These are phyloP conservation scores for Ectropis crepuscularia DNA, from an alignment of 2,888 invertebrate genomes.

Conservation along the genomic window DNA sequence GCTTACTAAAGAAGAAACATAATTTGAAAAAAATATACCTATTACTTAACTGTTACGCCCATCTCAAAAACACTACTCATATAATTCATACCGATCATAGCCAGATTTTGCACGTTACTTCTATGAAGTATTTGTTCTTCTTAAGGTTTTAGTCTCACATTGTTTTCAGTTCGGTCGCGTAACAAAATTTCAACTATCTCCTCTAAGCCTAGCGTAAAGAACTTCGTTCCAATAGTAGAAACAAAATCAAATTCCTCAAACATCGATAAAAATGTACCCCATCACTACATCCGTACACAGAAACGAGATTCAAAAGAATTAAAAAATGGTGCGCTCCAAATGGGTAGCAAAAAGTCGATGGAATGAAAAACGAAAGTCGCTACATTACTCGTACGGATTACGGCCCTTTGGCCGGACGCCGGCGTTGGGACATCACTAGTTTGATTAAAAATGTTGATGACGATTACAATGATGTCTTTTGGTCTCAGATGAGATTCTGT, in stretches of 20 bases:
- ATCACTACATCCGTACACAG: constrained; percentile 32
- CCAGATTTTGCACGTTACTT: too few relatives aligned
- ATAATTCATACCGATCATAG: too few relatives aligned
- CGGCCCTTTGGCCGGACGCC: constrained; percentile 32
- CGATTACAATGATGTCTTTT: not conserved
- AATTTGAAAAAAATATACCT: too few relatives aligned
- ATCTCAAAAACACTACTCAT: too few relatives aligned
- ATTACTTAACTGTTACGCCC: too few relatives aligned
- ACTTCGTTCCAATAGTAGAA: too few relatives aligned
- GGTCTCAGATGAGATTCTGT: not conserved
- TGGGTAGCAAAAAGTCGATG: constrained; percentile 66
- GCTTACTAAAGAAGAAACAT: too few relatives aligned
- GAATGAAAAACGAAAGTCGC: constrained; percentile 31
- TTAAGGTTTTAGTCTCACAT: too few relatives aligned
- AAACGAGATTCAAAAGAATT: constrained; percentile 65
- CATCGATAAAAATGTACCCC: constrained; percentile 18
- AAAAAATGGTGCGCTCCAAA: constrained; percentile 65
- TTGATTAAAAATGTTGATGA: constrained; percentile 33
- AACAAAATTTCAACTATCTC: too few relatives aligned
- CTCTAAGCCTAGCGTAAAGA: too few relatives aligned
- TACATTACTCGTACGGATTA: constrained; percentile 44
- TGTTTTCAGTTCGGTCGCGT: too few relatives aligned
- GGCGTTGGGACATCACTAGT: constrained; percentile 37
- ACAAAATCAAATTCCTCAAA: not conserved
- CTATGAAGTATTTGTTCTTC: too few relatives aligned